These are phyloP conservation scores for Eidolon dupreanum DNA, from an alignment of 2,797 vertebrate species.

Conservation along the genomic window DNA sequence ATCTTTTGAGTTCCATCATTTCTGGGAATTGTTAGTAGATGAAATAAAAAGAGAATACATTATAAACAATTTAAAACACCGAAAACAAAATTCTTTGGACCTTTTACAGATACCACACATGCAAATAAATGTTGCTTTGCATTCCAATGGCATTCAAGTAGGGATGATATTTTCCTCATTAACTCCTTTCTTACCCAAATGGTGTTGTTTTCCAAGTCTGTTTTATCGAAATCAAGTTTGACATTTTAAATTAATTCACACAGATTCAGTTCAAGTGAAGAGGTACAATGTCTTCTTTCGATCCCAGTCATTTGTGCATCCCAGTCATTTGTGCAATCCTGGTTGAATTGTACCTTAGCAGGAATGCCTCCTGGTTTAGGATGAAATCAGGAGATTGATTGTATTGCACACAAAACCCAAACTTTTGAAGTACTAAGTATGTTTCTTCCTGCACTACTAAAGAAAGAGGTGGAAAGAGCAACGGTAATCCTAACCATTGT, in stretches of 20 bases:
- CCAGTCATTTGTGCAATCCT: slow-evolving; percentile 36
- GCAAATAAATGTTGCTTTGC: slow-evolving; percentile 83
- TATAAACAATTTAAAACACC: slow-evolving; percentile 84
- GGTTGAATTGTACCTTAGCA: neutral
- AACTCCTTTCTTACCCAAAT: slow-evolving; percentile 81
- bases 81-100: slow-evolving; percentile 84
- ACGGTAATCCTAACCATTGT: neutral
- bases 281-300: slow-evolving; percentile 41
- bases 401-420: neutral
- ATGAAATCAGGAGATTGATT: slow-evolving; percentile 9
- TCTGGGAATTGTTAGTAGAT: slow-evolving; percentile 80
- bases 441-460: neutral
- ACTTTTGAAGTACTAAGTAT: neutral
- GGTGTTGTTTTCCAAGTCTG: slow-evolving; percentile 78
- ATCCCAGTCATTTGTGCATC: neutral
- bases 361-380: neutral
- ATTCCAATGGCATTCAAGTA: slow-evolving; percentile 77
- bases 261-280: slow-evolving; percentile 49
- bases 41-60: slow-evolving; percentile 82
- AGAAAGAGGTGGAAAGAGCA: neutral
- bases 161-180: slow-evolving; percentile 82
- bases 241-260: slow-evolving; percentile 77
- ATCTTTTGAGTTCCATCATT: slow-evolving; percentile 82
- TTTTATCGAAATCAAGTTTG: slow-evolving; percentile 79
- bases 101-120: slow-evolving; percentile 82